A percentile compares a stretch with the other conserved stretches of the same genome.
These are phyloP conservation scores for Coptotermes formosanus DNA, from an alignment of 1,140 invertebrate genomes.

Conservation along the genomic window DNA sequence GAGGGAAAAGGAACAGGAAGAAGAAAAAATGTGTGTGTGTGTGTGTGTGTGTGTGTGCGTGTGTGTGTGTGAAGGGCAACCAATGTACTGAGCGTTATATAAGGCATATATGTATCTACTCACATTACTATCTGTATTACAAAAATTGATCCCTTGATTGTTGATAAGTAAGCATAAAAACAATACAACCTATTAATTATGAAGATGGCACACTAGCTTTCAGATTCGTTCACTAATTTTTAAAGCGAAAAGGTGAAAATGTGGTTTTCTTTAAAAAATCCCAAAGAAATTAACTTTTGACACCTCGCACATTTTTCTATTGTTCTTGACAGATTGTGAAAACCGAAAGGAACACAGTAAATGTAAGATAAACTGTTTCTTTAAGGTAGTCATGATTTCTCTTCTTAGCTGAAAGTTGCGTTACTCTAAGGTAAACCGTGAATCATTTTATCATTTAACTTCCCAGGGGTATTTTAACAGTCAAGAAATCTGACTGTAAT, in stretches of 20 bases:
- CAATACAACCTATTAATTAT: neutral
- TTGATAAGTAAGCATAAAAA: neutral
- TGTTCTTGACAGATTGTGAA: too few relatives aligned
- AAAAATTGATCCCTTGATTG: neutral
- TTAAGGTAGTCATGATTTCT: neutral
- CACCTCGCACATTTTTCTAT: too few relatives aligned
- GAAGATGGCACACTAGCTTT: too few relatives aligned
- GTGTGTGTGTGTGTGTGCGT: neutral
- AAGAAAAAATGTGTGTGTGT: neutral
- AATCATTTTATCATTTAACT: neutral
- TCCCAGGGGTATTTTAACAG: neutral
- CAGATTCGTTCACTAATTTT: too few relatives aligned
- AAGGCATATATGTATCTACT: neutral
- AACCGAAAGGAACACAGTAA: too few relatives aligned
- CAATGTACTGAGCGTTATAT: conserved; percentile 1
- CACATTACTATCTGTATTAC: neutral
- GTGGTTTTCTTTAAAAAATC: too few relatives aligned
- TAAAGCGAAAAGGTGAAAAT: too few relatives aligned
- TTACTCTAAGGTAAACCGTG: neutral
- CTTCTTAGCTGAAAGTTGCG: neutral
- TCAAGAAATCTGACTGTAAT: too few relatives aligned
- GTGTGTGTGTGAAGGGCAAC: neutral
- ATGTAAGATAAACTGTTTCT: neutral
- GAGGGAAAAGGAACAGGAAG: conserved; percentile 5
- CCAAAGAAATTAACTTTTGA: too few relatives aligned